Base-by-base conservation (phyloP, 2,888 invertebrate species). In the Macrosoma leucophasiata region DNA sequence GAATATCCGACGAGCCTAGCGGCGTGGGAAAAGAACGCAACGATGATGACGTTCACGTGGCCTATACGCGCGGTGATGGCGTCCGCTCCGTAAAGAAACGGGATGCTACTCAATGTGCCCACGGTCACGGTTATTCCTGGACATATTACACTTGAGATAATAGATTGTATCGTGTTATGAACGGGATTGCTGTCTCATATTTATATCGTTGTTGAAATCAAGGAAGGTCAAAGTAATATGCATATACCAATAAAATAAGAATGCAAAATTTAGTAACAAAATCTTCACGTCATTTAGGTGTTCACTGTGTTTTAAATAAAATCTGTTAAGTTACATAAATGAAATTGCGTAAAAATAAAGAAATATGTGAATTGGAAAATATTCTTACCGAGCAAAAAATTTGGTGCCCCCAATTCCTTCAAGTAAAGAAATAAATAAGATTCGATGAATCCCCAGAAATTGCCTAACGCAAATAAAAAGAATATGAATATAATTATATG, bases 381-480 rank as follows among this genome's bases (percentile, higher is more conserved):
- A 29, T 29, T 17, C 85, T 82, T 73, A 90, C 94, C 94, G 29
- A 94, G 74, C 40, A 94, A 78, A 65, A 92, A 93, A 69, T 92
- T 94, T 0, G 93, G 92, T 29, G 94, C 93, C 10, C 93, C 91
- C 43, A 95, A 82, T 68, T 94, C 94, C 70, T 91, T 91, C 43
- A 95, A 84, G 68, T 93, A 95, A 59, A 95, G 87, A 68, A 95
- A 96, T 17, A 96, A 78, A 65, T 93, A 96, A 30, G 93, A 93
- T 69, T 96, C 95, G 34, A 95, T 93, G 69, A 94, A 94, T 15
- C 95, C 95, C 91, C 93, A 94, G 64, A 94, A 89, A 58, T 93
- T 92, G 38, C 96, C 96, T 51, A 95, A 84, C 14, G 91, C 87
- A 59, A 94, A 93, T 23, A 95, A 82, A 66, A 94, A 92, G 53